phyloP scores from a whole-genome alignment of 2,797 vertebrate genomes.

The Novumbra hubbsi region DNA sequence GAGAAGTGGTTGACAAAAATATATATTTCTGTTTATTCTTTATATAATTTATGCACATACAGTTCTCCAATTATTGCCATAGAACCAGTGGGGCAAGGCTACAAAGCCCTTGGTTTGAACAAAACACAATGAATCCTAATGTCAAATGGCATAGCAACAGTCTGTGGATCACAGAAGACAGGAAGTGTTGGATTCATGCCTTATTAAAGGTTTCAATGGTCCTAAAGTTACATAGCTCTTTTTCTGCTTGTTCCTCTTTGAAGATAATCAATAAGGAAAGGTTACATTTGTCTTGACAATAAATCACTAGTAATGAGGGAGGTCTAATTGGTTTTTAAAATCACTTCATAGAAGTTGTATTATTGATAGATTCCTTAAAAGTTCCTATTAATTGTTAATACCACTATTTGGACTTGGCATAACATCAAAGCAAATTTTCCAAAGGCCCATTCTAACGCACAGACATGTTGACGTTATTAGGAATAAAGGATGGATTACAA shows the following conservation, averaged over 20 bases:
- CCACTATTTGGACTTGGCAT: neutral
- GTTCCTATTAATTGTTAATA: neutral
- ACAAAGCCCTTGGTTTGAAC: neutral
- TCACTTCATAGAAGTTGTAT: neutral
- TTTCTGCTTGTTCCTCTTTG: neutral
- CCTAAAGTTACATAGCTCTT: neutral
- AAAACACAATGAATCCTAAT: neutral
- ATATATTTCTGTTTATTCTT: neutral
- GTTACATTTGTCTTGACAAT: slow-evolving; percentile 41
- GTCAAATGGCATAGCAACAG: neutral
- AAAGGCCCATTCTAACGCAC: too few species aligned
- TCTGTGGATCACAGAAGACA: neutral
- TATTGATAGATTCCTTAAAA: neutral
- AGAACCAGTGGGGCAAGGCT: neutral
- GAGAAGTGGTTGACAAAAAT: neutral
- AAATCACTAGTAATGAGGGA: slow-evolving; percentile 24
- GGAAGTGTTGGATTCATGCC: neutral
- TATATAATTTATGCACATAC: neutral
- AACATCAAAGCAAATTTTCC: neutral
- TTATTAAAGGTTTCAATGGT: neutral
- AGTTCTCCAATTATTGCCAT: neutral
- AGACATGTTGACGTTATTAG: neutral
- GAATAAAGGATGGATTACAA: too few species aligned
- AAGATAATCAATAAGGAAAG: slow-evolving; percentile 23
- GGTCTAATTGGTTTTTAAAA: neutral